Conservation (phyloP, 2,888 invertebrate genomes). For the Neria commutata region DNA sequence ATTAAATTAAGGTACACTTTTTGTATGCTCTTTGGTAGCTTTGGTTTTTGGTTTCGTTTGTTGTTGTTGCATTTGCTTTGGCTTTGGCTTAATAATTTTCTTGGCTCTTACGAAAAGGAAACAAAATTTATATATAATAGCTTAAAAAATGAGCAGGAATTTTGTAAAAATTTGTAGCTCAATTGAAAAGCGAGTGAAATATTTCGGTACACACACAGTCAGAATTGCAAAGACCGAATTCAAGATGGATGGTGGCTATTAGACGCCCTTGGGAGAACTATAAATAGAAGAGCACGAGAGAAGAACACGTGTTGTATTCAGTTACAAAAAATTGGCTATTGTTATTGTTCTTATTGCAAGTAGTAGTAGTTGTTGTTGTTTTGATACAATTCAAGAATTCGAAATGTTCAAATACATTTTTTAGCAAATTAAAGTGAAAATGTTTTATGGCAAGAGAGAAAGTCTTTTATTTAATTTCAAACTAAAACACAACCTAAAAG, state of each 20-base stretch:
- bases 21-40: constrained; percentile 16
- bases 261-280: constrained; percentile 59
- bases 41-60: constrained; percentile 9
- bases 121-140: no score
- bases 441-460: no score
- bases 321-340: no score
- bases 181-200: constrained; percentile 58
- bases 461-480: no score
- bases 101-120: no score
- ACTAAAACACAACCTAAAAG: no score
- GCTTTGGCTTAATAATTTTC: constrained; percentile 20
- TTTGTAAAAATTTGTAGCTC: constrained; percentile 35
- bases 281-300: constrained; percentile 40
- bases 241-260: constrained; percentile 59
- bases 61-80: constrained; percentile 21
- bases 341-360: no score
- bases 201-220: constrained; percentile 60
- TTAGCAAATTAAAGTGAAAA: no score
- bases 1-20: constrained; percentile 43
- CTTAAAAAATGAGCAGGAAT: no score
- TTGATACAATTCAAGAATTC: background rate
- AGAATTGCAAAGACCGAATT: constrained; percentile 60
- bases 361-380: background rate
- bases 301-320: constrained; percentile 7
- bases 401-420: background rate